Percentiles rank a stretch among this genome's conserved stretches.
Evolutionary conservation across 2,113 vertebrate species (phyloP).

Genomic region (Nestor notabilis): DNA sequence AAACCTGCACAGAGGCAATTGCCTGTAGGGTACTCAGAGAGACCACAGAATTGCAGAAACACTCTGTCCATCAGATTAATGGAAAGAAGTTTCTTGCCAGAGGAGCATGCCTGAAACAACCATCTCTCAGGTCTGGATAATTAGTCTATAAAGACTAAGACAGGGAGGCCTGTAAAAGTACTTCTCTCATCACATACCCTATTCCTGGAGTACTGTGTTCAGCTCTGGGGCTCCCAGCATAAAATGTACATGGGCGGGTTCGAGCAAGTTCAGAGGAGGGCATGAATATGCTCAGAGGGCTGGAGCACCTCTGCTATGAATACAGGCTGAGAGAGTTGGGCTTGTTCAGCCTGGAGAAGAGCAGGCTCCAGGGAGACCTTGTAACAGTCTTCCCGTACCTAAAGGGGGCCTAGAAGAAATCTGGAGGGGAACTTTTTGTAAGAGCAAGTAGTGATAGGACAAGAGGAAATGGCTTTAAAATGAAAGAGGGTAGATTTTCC

Average conservation of each 20-base stretch:
- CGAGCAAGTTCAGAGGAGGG: background rate
- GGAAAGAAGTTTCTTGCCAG: background rate
- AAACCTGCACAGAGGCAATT: background rate
- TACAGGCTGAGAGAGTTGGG: background rate
- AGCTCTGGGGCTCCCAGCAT: background rate
- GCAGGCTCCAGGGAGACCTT: background rate
- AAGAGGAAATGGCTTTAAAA: background rate
- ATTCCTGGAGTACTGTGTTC: background rate
- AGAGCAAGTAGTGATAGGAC: background rate
- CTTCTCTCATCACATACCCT: background rate
- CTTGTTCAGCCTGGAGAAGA: background rate
- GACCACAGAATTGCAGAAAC: background rate
- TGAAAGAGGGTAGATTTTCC: background rate
- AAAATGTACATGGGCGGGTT: background rate
- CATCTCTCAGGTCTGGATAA: background rate
- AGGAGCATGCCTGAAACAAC: background rate
- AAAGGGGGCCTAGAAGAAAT: background rate
- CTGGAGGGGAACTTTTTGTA: background rate
- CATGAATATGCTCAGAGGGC: background rate
- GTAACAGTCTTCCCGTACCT: background rate
- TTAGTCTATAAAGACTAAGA: background rate
- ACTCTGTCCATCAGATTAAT: background rate
- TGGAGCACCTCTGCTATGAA: background rate
- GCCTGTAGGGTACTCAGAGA: background rate
- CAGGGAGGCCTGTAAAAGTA: background rate